Conservation (phyloP, 1,140 invertebrate genomes). For the Saccostrea echinata region DNA sequence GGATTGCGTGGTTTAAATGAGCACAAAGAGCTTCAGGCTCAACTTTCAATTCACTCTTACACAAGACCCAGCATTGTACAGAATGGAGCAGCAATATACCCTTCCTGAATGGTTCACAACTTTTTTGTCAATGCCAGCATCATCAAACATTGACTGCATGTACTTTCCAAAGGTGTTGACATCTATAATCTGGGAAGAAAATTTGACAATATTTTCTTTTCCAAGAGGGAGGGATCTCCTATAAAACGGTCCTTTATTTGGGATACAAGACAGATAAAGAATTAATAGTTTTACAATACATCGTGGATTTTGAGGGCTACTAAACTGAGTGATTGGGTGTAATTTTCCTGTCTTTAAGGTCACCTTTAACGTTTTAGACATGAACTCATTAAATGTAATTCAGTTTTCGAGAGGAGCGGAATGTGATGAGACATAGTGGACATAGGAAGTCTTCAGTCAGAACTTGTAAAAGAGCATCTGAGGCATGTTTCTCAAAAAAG, state of each 20-base stretch:
- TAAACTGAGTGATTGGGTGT: no score
- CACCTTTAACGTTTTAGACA: not conserved
- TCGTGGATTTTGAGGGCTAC: not conserved
- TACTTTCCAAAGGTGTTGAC: constrained; percentile 21
- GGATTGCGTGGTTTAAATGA: no score
- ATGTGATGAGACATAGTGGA: constrained; percentile 1
- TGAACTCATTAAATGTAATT: not conserved
- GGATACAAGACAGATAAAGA: not conserved
- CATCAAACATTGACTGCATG: not conserved
- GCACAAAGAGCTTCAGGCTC: no score
- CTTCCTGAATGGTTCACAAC: no score
- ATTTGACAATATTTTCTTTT: constrained; percentile 26
- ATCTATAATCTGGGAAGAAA: not conserved
- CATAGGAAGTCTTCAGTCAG: constrained; percentile 9
- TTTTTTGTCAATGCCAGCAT: no score
- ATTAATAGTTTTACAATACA: not conserved
- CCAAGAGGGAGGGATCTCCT: not conserved
- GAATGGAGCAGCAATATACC: no score
- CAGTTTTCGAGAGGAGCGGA: constrained; percentile 13
- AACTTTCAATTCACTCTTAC: no score
- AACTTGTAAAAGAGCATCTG: constrained; percentile 30
- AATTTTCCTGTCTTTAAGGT: no score
- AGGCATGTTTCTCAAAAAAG: no score
- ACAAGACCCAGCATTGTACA: no score
- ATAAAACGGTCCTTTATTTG: not conserved